A percentile compares a stretch with the other conserved stretches of the same genome.
Conservation (phyloP, 2,113 vertebrate species). For the Cavia porcellus region DNA sequence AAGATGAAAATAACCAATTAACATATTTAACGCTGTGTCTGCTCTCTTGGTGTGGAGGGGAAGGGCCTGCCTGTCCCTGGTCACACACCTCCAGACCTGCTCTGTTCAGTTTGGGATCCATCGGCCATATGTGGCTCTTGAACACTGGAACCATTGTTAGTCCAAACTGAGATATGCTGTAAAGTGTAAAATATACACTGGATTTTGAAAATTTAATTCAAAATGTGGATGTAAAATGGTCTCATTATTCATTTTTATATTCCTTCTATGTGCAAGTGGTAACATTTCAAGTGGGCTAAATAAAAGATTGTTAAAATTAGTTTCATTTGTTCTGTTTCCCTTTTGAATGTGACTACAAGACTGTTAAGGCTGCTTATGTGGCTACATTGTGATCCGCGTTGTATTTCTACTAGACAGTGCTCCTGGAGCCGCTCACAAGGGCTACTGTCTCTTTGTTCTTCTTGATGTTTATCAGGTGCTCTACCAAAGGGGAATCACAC, state of each 20-base stretch:
- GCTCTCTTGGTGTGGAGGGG: no score
- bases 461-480: no score
- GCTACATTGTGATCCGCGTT: background rate
- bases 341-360: background rate
- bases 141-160: background rate
- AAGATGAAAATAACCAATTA: background rate
- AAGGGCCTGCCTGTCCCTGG: background rate
- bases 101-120: rapidly evolving
- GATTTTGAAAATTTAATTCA: background rate
- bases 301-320: background rate
- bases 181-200: background rate
- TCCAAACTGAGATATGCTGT: background rate
- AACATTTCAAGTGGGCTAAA: slow-evolving; percentile 8
- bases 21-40: background rate
- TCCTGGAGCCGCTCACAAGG: background rate
- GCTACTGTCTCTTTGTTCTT: background rate
- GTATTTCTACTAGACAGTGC: background rate
- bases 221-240: background rate
- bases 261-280: background rate
- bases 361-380: background rate
- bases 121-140: rapidly evolving
- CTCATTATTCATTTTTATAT: background rate
- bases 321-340: background rate
- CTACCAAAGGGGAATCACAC: background rate
- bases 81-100: background rate